Conservation (phyloP, 2,113 vertebrate genomes). For the Gobius niger region DNA sequence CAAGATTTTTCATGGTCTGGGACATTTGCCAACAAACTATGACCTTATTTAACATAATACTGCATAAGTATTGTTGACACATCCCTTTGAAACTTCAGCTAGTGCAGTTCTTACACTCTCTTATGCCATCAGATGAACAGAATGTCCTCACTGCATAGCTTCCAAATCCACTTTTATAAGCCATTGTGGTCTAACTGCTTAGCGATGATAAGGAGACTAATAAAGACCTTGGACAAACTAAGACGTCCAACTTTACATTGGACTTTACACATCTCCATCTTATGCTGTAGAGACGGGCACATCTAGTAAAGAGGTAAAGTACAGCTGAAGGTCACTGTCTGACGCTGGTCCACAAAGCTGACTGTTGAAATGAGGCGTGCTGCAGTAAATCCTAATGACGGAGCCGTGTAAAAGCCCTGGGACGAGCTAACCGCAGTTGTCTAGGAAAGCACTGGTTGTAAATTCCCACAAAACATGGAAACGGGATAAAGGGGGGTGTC, state of each 20-base stretch:
- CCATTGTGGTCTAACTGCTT: background rate
- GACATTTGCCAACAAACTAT: slow-evolving; percentile 25
- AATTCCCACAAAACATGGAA: slow-evolving; percentile 46
- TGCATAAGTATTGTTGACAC: slow-evolving; percentile 5
- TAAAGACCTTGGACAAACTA: slow-evolving; percentile 14
- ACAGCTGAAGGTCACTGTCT: slow-evolving; percentile 56
- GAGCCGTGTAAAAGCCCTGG: slow-evolving; percentile 36
- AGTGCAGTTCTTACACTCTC: no score
- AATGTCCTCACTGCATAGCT: no score
- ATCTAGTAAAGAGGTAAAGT: slow-evolving; percentile 28
- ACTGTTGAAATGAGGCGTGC: slow-evolving; percentile 46
- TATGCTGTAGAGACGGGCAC: slow-evolving; percentile 14
- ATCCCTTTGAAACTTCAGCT: background rate
- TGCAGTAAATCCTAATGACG: slow-evolving; percentile 55
- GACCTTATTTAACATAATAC: slow-evolving; percentile 16
- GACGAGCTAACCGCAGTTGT: slow-evolving; percentile 28
- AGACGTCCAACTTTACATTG: slow-evolving; percentile 5
- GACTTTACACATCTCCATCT: background rate
- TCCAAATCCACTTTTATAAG: no score
- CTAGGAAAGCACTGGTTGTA: slow-evolving; percentile 31
- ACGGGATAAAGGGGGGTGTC: slow-evolving; percentile 41
- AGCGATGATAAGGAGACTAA: slow-evolving; percentile 6
- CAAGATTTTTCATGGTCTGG: slow-evolving; percentile 16
- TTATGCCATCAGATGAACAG: no score
- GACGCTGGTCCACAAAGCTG: slow-evolving; percentile 14